A percentile compares a stretch with the other conserved stretches of the same genome.
Evolutionary conservation across 2,113 vertebrate species (phyloP).

Genomic region (Heterotilapia buettikoferi): DNA sequence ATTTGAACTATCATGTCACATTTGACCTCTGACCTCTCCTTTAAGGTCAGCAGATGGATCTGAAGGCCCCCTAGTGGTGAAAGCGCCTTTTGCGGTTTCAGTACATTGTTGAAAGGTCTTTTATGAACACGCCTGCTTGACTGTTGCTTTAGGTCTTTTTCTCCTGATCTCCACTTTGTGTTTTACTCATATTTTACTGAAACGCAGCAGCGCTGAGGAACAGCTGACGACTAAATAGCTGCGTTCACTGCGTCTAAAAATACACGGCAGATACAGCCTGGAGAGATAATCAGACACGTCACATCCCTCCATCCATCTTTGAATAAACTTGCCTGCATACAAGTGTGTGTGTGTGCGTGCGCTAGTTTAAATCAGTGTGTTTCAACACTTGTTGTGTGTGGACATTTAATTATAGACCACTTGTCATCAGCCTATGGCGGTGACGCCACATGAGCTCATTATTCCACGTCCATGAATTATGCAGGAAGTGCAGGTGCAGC

Average conservation of each 20-base stretch:
- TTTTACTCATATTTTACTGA: not conserved
- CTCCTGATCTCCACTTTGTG: not conserved
- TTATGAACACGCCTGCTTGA: not conserved
- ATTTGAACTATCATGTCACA: not conserved
- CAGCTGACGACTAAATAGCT: not conserved
- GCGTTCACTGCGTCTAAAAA: constrained; percentile 14
- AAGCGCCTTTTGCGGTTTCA: fast-evolving
- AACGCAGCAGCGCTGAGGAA: not conserved
- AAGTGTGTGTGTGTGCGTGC: fast-evolving
- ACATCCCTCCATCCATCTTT: not conserved
- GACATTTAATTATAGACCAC: not conserved
- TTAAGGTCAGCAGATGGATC: not conserved
- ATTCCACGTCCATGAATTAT: not conserved
- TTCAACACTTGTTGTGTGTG: not conserved
- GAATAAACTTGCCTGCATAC: not conserved
- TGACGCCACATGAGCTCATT: not conserved
- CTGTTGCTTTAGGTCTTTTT: not conserved
- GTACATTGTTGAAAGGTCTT: not conserved
- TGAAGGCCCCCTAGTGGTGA: not conserved
- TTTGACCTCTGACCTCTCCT: not conserved
- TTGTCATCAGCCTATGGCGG: not conserved
- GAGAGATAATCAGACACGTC: not conserved
- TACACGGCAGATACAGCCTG: not conserved
- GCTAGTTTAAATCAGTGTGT: not conserved
- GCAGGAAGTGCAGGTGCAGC: not conserved